Conservation (phyloP, 2,113 vertebrate genomes). For the Cinclus mexicanus region DNA sequence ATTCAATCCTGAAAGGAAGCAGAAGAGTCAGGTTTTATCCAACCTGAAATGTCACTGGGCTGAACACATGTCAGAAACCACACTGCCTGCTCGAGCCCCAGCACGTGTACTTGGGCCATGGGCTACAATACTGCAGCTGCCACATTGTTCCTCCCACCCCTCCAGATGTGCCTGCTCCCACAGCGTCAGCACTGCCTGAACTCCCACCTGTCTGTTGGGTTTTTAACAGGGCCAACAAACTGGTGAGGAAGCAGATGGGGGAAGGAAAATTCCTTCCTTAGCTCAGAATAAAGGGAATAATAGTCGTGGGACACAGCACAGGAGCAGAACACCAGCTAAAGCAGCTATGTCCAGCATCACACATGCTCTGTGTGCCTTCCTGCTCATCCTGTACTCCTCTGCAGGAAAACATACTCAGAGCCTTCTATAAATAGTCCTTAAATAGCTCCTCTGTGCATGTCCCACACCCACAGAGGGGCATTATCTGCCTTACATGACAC, state of each 20-base stretch:
- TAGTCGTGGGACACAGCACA: accelerated
- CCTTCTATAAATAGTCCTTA: background rate
- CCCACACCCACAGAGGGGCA: background rate
- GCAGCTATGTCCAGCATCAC: background rate
- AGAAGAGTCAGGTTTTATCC: background rate
- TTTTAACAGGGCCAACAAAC: background rate
- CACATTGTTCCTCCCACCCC: background rate
- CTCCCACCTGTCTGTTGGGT: background rate
- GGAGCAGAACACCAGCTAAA: background rate
- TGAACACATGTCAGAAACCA: background rate
- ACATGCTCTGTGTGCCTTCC: background rate
- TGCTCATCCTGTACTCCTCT: background rate
- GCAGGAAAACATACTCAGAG: background rate
- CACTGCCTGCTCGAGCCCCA: background rate
- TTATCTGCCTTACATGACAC: background rate
- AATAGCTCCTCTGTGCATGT: background rate
- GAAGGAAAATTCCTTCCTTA: background rate
- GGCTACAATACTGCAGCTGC: background rate
- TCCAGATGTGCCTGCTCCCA: background rate
- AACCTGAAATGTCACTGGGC: background rate
- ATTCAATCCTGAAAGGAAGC: slow-evolving; percentile 88
- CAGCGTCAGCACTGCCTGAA: background rate
- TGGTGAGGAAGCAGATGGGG: background rate
- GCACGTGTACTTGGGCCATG: background rate
- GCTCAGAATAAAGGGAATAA: background rate